Base-by-base conservation (phyloP, 2,797 vertebrate genomes). In the Phataginus tetradactyla region DNA sequence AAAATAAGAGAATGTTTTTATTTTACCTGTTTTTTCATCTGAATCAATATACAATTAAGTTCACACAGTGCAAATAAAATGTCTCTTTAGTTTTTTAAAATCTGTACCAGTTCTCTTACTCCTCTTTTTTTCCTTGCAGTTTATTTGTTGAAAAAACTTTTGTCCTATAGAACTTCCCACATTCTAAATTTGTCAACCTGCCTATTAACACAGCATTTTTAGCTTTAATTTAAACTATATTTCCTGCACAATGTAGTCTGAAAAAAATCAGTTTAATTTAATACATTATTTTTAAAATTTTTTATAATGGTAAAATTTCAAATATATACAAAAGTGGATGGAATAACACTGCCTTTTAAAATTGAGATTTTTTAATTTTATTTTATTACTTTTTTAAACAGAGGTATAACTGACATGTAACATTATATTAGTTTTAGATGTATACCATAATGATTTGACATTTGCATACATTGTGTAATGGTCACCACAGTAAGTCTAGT, bases 171-270 rank as follows among this genome's bases (percentile, higher is more conserved):
- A 84, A 45, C 53, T 91, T 78, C 51, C 25, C 20, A 61, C 77
- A 68, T 96, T 93, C 39, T 88, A 57, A 88, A 79, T 68, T 68
- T 91, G 51, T 91, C 51, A 75, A 78, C 21, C 21, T 91, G 39
- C 51, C 39, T 87, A n/a, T 64, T 74, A 75, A 51, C 49, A 45
- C 25, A 34, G 11, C 14, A 86, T 74, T 92, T 95, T 68, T 45
- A 55, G 27, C 57, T 87, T 90, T 86, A 81, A 86, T 79, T 79
- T 80, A 69, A 29, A 51, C 37, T 72, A 4, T 45, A n/a, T 32
- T 42, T 95, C 27, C 86, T 84, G 14, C 4, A 84, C 20, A 85
- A 34, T 49, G 17, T 63, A 84, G 51, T 85, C 51, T 45, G 59
- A 66, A 83, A 86, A 69, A 72, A 64, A 55, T 59, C 13, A 81